These are phyloP conservation scores for Hippopotamus amphibius DNA, from an alignment of 2,113 vertebrate species.

Conservation along the genomic window DNA sequence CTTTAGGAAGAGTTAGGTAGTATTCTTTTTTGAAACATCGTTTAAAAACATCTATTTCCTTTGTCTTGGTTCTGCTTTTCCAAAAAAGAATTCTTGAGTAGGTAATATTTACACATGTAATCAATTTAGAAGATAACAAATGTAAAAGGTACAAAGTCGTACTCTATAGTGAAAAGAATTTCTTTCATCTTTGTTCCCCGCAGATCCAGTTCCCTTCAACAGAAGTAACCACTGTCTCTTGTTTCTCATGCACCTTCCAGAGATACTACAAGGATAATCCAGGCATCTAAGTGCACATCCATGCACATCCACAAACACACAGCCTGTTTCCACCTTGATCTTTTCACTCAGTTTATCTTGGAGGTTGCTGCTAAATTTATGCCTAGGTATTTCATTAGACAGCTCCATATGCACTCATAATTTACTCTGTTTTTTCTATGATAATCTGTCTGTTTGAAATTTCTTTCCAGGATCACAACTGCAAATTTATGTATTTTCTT, in stretches of 20 bases:
- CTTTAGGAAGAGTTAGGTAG: not conserved
- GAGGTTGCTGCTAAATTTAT: not conserved
- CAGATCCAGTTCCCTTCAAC: not conserved
- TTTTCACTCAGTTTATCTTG: not conserved
- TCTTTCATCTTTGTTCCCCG: not conserved
- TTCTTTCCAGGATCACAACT: not conserved
- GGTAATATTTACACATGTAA: not conserved
- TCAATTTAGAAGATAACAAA: not conserved
- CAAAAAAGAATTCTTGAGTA: not conserved
- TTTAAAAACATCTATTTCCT: not conserved
- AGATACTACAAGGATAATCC: not conserved
- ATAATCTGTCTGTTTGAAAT: not conserved
- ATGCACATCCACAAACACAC: not conserved
- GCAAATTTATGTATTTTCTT: not conserved
- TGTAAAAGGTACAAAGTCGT: not conserved
- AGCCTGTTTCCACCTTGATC: not conserved
- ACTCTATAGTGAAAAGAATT: not conserved
- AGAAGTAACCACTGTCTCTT: not conserved
- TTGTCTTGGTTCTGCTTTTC: not conserved
- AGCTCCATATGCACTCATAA: not conserved
- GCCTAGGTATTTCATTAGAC: not conserved
- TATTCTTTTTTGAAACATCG: not conserved
- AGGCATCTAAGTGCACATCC: too few species aligned
- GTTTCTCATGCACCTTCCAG: not conserved
- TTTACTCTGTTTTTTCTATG: conserved; percentile 4